These are phyloP conservation scores for Takifugu flavidus DNA, from an alignment of 2,113 vertebrate genomes.

Conservation along the genomic window DNA sequence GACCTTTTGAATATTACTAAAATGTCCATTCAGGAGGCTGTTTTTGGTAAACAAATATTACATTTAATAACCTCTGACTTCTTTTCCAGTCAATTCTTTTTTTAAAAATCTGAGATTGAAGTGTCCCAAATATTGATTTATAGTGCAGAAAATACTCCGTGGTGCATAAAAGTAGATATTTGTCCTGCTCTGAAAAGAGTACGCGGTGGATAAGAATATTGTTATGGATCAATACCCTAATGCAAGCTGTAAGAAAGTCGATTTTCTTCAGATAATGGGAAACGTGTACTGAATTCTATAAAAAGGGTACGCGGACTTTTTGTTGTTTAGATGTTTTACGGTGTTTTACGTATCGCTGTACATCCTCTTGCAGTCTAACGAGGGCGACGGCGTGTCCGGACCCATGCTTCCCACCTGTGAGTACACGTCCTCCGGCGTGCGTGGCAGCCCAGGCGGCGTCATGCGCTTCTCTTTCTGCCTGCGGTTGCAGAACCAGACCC, in stretches of 20 bases:
- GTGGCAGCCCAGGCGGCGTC: constrained; percentile 93
- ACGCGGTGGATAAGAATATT: constrained; percentile 15
- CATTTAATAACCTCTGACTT: not conserved
- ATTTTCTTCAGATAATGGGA: not conserved
- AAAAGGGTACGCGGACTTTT: too few relatives aligned
- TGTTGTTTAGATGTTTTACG: not conserved
- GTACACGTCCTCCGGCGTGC: constrained; percentile 93
- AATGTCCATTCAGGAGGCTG: not conserved
- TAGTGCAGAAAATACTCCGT: constrained; percentile 35
- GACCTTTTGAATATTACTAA: constrained; percentile 2
- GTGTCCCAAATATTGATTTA: constrained; percentile 24
- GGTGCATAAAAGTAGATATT: constrained; percentile 22
- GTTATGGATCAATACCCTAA: constrained; percentile 2
- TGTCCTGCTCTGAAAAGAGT: constrained; percentile 19
- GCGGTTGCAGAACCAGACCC: constrained; percentile 98
- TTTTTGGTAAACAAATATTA: constrained; percentile 3
- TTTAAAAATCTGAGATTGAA: constrained; percentile 1
- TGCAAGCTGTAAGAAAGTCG: constrained; percentile 22
- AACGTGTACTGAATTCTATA: too few relatives aligned
- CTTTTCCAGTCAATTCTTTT: constrained; percentile 1
- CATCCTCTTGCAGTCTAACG: constrained; percentile 93
- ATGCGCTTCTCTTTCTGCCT: constrained; percentile 98
- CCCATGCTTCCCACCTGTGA: constrained; percentile 94
- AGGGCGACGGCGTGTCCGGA: constrained; percentile 91
- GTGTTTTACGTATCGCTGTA: constrained; percentile 86